A percentile compares a stretch with the other conserved stretches of the same genome.
Conservation (phyloP, 2,888 invertebrate species). For the Epiblema foenella region DNA sequence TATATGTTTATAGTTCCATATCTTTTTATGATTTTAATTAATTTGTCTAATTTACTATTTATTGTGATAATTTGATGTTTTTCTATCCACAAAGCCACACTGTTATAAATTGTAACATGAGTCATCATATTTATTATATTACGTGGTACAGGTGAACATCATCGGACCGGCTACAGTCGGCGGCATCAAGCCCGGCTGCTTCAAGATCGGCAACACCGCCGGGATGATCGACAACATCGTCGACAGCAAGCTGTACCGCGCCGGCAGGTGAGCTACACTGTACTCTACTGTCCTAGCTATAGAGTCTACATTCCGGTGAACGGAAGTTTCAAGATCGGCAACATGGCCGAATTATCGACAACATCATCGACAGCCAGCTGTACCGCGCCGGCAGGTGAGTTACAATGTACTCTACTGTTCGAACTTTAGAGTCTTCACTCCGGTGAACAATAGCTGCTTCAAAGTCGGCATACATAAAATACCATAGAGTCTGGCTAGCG, state of each 20-base stretch:
- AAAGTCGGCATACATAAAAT: constrained; percentile 99
- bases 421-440: too few species aligned
- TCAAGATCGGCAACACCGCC: constrained; percentile 99
- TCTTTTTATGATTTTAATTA: too few species aligned
- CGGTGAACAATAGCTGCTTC: constrained; percentile 91
- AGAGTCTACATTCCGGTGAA: too few species aligned
- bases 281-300: too few species aligned
- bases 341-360: constrained; percentile 99
- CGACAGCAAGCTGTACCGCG: constrained; percentile 97
- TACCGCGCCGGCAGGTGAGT: constrained; percentile 94
- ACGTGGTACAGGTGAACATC: constrained; percentile 86
- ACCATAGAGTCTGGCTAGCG: too few species aligned
- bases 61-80: too few species aligned
- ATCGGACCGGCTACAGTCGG: constrained; percentile 98
- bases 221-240: constrained; percentile 99
- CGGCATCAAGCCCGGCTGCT: constrained; percentile 99
- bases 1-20: too few species aligned
- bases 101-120: too few species aligned
- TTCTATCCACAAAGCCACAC: too few species aligned
- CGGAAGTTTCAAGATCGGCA: constrained; percentile 99
- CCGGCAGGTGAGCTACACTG: constrained; percentile 87
- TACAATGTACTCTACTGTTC: too few species aligned
- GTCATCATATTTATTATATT: too few species aligned
- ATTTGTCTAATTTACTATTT: too few species aligned
- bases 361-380: constrained; percentile 97